These are phyloP conservation scores for Macaca nemestrina DNA, from an alignment of 2,113 vertebrate genomes.

Conservation along the genomic window DNA sequence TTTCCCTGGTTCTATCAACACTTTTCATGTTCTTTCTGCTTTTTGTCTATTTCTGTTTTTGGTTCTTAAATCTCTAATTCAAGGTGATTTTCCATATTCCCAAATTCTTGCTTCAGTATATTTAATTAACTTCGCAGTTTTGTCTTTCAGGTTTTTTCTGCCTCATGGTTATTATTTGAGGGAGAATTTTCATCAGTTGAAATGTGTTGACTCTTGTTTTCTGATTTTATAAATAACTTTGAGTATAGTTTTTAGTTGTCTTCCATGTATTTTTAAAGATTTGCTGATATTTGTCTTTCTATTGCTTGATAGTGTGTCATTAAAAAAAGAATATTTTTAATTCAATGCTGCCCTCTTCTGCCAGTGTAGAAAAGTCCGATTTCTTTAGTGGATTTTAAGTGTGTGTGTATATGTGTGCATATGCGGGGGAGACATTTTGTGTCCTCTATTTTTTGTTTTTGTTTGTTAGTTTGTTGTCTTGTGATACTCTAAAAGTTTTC, in stretches of 20 bases:
- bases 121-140: neutral
- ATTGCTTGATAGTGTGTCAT: no score
- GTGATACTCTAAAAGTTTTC: neutral
- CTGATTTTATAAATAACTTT: neutral
- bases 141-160: neutral
- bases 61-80: neutral
- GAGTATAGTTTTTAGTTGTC: neutral
- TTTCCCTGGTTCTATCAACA: neutral
- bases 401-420: neutral
- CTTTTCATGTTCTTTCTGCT: neutral
- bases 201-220: neutral
- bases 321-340: neutral
- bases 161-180: neutral
- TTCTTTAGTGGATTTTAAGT: neutral
- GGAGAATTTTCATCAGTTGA: neutral
- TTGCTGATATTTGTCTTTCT: conserved; percentile 19
- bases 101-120: neutral
- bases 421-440: neutral
- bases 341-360: conserved; percentile 18
- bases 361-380: neutral
- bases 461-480: neutral
- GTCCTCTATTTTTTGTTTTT: neutral
- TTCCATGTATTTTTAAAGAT: neutral
- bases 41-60: neutral
- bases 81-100: neutral